Evolutionary conservation across 2,113 vertebrate species (phyloP), one percentile per base, ranked within the genome.

Genomic region (Platichthys stellatus): DNA sequence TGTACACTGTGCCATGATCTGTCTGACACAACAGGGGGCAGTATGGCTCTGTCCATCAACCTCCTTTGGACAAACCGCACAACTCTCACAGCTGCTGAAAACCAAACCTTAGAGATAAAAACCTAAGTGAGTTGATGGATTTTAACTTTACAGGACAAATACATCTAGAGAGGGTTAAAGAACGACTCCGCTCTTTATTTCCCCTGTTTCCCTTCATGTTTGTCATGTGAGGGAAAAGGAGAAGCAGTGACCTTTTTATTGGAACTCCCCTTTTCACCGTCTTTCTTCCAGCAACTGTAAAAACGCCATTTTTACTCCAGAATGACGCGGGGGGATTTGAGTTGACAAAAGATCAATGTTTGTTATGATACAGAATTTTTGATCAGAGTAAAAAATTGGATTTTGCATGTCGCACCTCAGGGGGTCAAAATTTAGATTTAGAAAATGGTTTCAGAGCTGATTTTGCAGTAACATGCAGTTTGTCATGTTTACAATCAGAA

Each of bases 1-100:
- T 61, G 17, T 8, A 2, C 21, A 3, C 38, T 26, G 60, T 89
- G 84, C 66, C 72, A 76, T 83, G 61, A 80, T 74, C 67, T 63
- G 56, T 83, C 15, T 83, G 54, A 67, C 77, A 92, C 94, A 93
- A 94, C 90, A 95, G 94, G 91, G 93, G 94, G 94, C 93, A 94
- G 94, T 92, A 89, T 94, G 92, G 91, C 59, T 93, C 93, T 93
- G 87, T 85, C 80, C 69, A 72, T 86, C 43, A 63, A 63, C 57
- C 59, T 68, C 43, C 20, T 60, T 24, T 7, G 68, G 23, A 17
- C 1, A 20, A 15, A n/a, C 28, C 20, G 35, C 60, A 51, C 28
- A 40, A 28, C 18, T 45, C 13, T n/a, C 5, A n/a, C 26, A 49
- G 38, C 24, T 43, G 40, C 40, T 43, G 40, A 43, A 43, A 43